Conservation (phyloP, 1,140 invertebrate species). For the Atopsyche davidsoni region DNA sequence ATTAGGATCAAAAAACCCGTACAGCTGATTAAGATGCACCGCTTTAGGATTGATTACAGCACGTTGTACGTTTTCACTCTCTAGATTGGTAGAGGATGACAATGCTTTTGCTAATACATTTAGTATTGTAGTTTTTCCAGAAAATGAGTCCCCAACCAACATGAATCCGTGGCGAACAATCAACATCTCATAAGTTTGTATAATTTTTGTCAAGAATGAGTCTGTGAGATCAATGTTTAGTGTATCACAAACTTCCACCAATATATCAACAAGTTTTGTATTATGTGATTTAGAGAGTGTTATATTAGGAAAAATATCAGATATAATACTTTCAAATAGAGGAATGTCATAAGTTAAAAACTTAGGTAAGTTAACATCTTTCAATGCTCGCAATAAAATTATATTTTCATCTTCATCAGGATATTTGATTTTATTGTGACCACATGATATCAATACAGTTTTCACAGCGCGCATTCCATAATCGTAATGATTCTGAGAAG, state of each 20-base stretch:
- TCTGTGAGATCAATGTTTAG: slow-evolving; percentile 68
- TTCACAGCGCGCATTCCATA: slow-evolving; percentile 81
- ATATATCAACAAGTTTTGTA: slow-evolving; percentile 53
- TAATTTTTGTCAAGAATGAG: slow-evolving; percentile 68
- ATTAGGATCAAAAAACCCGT: slow-evolving; percentile 84
- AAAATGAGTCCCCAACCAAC: slow-evolving; percentile 84
- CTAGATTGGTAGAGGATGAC: slow-evolving; percentile 57
- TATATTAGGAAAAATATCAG: slow-evolving; percentile 83
- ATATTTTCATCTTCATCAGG: slow-evolving; percentile 76
- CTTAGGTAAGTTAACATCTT: slow-evolving; percentile 91
- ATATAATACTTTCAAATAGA: slow-evolving; percentile 86
- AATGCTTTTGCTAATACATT: slow-evolving; percentile 68
- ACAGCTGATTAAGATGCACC: slow-evolving; percentile 84
- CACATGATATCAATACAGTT: slow-evolving; percentile 69
- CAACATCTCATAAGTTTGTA: slow-evolving; percentile 88
- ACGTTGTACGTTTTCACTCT: slow-evolving; percentile 62
- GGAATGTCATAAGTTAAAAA: slow-evolving; percentile 85
- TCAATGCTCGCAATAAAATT: slow-evolving; percentile 74
- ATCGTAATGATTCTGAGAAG: slow-evolving; percentile 90
- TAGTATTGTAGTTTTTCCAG: slow-evolving; percentile 70
- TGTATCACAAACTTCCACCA: slow-evolving; percentile 52
- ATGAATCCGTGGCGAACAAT: slow-evolving; percentile 89
- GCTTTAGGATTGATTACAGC: slow-evolving; percentile 88
- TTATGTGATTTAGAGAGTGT: slow-evolving; percentile 70
- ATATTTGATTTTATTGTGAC: slow-evolving; percentile 77